Conservation (phyloP, 2,888 invertebrate genomes). For the Lochmaea crataegi region DNA sequence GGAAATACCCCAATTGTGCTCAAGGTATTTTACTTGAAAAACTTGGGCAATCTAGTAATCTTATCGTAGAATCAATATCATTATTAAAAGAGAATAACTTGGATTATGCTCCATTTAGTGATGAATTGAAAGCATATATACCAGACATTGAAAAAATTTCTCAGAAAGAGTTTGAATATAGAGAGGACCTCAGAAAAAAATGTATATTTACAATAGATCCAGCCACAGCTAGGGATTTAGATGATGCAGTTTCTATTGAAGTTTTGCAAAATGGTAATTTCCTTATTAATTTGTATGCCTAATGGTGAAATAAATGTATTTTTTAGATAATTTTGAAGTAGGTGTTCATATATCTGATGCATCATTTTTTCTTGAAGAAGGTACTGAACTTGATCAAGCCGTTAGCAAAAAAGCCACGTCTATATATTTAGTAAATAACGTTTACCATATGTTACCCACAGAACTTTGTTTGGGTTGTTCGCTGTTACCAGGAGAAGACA, state of each 20-base stretch:
- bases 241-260: slow-evolving; percentile 91
- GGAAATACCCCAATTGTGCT: slow-evolving; percentile 75
- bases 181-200: slow-evolving; percentile 75
- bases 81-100: slow-evolving; percentile 84
- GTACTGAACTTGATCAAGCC: slow-evolving; percentile 78
- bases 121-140: slow-evolving; percentile 69
- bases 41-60: slow-evolving; percentile 81
- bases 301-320: background rate
- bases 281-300: background rate
- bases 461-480: slow-evolving; percentile 91
- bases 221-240: slow-evolving; percentile 89
- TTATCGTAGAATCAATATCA: slow-evolving; percentile 82
- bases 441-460: slow-evolving; percentile 94
- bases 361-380: slow-evolving; percentile 80
- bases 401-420: slow-evolving; percentile 88
- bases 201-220: slow-evolving; percentile 97
- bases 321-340: slow-evolving; percentile 69
- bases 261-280: slow-evolving; percentile 72
- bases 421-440: slow-evolving; percentile 88
- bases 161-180: slow-evolving; percentile 65
- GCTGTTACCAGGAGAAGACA: slow-evolving; percentile 81
- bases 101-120: slow-evolving; percentile 74
- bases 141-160: slow-evolving; percentile 67
- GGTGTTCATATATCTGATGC: slow-evolving; percentile 98
- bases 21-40: slow-evolving; percentile 74